A percentile compares a stretch with the other conserved stretches of the same genome.
Evolutionary conservation across 2,888 invertebrate genomes (phyloP).

Genomic region (Pteria penguin): DNA sequence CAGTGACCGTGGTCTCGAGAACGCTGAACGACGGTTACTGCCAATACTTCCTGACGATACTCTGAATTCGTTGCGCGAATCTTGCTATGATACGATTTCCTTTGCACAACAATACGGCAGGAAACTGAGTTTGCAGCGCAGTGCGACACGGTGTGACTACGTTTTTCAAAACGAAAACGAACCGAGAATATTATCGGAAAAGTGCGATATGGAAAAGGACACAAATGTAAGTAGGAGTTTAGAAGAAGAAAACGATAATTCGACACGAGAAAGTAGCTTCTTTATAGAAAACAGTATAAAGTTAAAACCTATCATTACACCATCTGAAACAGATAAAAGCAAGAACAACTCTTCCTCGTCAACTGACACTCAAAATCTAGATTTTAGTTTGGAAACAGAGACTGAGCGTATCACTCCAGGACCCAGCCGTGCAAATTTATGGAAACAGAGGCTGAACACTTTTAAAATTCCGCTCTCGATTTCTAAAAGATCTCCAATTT

Average conservation of each 20-base stretch:
- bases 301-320: too few relatives aligned
- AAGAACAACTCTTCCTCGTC: neutral
- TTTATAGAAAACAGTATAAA: neutral
- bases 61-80: neutral
- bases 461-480: neutral
- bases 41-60: neutral
- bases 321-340: neutral
- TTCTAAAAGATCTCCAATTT: neutral
- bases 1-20: neutral
- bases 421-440: neutral
- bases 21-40: neutral
- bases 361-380: neutral
- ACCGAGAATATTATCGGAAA: neutral
- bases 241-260: neutral
- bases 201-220: neutral
- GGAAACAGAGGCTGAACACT: neutral
- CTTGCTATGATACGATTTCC: neutral
- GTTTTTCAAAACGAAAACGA: neutral
- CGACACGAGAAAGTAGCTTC: neutral
- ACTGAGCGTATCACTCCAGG: neutral
- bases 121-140: neutral
- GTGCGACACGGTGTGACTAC: neutral
- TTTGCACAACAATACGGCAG: neutral
- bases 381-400: neutral
- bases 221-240: neutral